Conservation (phyloP, 2,888 invertebrate species). For the Nomada flava region DNA sequence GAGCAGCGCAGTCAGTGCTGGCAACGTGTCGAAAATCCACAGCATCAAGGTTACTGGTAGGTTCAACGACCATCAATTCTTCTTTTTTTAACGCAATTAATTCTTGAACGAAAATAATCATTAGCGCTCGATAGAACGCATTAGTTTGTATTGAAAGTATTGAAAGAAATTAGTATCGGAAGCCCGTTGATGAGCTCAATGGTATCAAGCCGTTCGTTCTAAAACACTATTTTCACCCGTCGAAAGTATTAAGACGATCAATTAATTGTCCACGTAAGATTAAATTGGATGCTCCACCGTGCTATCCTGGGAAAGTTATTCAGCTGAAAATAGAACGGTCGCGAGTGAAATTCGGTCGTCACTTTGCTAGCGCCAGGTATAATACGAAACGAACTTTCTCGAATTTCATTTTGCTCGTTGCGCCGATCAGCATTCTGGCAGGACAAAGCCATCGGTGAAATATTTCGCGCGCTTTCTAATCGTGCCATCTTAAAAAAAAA, state of each 20-base stretch:
- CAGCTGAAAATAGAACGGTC: constrained; percentile 61
- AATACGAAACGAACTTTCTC: constrained; percentile 49
- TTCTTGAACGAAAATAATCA: not conserved
- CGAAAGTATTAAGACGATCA: not conserved
- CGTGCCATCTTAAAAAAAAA: not conserved
- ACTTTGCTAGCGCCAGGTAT: constrained; percentile 26
- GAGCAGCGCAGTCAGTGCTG: constrained; percentile 78
- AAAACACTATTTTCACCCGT: not conserved
- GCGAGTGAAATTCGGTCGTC: constrained; percentile 59
- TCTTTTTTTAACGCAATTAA: not conserved
- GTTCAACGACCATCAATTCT: constrained; percentile 34
- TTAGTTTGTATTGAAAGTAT: not conserved
- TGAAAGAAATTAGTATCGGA: not conserved
- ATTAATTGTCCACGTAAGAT: constrained; percentile 18
- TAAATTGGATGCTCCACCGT: constrained; percentile 40
- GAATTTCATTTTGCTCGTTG: constrained; percentile 60
- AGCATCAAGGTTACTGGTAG: constrained; percentile 77
- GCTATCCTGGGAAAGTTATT: constrained; percentile 62
- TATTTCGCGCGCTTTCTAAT: constrained; percentile 51
- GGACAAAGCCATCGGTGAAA: constrained; percentile 9
- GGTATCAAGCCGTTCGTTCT: not conserved
- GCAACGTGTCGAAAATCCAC: constrained; percentile 79
- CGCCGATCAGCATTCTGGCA: constrained; percentile 7
- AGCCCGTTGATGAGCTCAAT: not conserved
- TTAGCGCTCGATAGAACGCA: too few relatives aligned